These are phyloP conservation scores for Cerceris rybyensis DNA, from an alignment of 2,888 invertebrate genomes.

Conservation along the genomic window DNA sequence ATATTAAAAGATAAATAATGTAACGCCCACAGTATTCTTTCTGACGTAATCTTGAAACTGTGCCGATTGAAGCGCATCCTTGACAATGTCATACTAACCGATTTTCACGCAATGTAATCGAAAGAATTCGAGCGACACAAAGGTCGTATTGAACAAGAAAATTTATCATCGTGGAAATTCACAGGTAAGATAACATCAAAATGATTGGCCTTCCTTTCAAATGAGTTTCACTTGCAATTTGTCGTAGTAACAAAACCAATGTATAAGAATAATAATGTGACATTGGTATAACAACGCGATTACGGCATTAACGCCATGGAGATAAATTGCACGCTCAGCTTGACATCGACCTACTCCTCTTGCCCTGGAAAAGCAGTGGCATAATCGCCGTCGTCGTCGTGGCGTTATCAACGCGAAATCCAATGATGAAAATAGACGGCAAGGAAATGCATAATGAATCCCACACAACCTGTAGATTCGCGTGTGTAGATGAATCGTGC, in stretches of 20 bases:
- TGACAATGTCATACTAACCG: not conserved
- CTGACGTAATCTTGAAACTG: too few relatives aligned
- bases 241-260: constrained; percentile 20
- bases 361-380: constrained; percentile 70
- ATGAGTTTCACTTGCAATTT: constrained; percentile 12
- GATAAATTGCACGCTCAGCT: constrained; percentile 69
- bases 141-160: not conserved
- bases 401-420: constrained; percentile 31
- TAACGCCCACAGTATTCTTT: too few relatives aligned
- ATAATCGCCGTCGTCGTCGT: constrained; percentile 31
- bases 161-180: not conserved
- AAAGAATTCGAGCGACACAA: not conserved
- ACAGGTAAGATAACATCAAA: not conserved
- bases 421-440: constrained; percentile 31
- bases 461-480: not conserved
- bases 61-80: too few relatives aligned
- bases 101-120: not conserved
- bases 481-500: too few relatives aligned
- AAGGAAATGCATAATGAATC: not conserved
- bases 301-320: constrained; percentile 69
- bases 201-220: constrained; percentile 5
- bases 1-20: too few relatives aligned
- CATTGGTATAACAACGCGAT: constrained; percentile 60
- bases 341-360: constrained; percentile 73
- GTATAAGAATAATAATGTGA: constrained; percentile 52